A percentile compares a stretch with the other conserved stretches of the same genome.
phyloP scores from a whole-genome alignment of 2,113 vertebrate genomes.

The Carassius carassius region DNA sequence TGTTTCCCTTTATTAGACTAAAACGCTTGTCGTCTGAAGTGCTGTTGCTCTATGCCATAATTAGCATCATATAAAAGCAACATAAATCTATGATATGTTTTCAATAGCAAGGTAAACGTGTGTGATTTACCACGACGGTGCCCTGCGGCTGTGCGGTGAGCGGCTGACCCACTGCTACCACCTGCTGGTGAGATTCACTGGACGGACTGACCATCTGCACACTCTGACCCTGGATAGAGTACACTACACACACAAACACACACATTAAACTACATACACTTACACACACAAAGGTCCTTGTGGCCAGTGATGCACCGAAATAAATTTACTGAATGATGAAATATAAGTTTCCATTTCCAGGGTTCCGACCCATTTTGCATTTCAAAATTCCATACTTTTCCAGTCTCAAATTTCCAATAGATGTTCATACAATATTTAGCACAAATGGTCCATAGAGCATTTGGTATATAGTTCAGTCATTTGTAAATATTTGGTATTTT shows the following conservation, averaged over 20 bases:
- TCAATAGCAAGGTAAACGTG: not conserved
- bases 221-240: slow-evolving; percentile 96
- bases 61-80: not conserved
- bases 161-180: slow-evolving; percentile 96
- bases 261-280: slow-evolving; percentile 23
- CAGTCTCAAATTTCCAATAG: too few relatives aligned
- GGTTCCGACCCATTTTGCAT: too few relatives aligned
- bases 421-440: too few relatives aligned
- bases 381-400: too few relatives aligned
- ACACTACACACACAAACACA: slow-evolving; percentile 76
- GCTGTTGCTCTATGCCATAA: not conserved
- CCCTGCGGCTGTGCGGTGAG: slow-evolving; percentile 93
- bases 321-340: too few relatives aligned
- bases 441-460: too few relatives aligned
- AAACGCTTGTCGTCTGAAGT: too few relatives aligned
- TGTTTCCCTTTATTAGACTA: too few relatives aligned
- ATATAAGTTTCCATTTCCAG: too few relatives aligned
- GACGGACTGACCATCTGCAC: slow-evolving; percentile 98
- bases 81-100: not conserved
- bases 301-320: too few relatives aligned
- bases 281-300: not conserved
- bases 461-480: too few relatives aligned
- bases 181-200: slow-evolving; percentile 98
- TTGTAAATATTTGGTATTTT: too few relatives aligned
- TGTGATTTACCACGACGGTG: slow-evolving; percentile 90